Conservation (phyloP, 1,140 invertebrate species). For the Pseudomyrmex cubaensis region DNA sequence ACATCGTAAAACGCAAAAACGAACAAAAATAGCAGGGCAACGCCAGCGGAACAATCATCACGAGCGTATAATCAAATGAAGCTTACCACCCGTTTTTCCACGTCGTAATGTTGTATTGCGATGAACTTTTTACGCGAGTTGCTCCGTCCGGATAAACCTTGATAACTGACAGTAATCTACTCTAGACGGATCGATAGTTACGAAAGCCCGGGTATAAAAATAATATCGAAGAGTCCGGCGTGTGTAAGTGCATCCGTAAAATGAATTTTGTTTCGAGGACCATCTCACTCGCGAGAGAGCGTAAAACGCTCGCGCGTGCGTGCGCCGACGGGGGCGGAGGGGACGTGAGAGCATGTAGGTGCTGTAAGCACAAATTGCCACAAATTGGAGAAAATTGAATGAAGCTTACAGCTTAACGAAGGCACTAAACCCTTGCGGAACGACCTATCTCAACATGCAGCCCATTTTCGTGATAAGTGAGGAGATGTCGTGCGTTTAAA, state of each 20-base stretch:
- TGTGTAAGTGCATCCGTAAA: constrained; percentile 65
- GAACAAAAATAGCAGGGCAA: too few species aligned
- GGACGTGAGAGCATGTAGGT: constrained; percentile 75
- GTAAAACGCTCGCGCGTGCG: constrained; percentile 36
- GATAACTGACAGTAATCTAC: constrained; percentile 63
- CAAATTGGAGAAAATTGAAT: constrained; percentile 85
- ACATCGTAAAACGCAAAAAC: too few species aligned
- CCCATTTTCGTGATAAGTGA: constrained; percentile 77
- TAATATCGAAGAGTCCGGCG: constrained; percentile 66
- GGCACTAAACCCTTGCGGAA: constrained; percentile 83
- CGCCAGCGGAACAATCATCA: constrained; percentile 18
- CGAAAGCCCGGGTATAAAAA: constrained; percentile 61
- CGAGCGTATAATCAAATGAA: constrained; percentile 20
- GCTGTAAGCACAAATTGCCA: constrained; percentile 84
- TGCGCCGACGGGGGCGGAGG: constrained; percentile 51
- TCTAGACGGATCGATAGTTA: constrained; percentile 59
- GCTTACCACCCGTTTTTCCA: constrained; percentile 37
- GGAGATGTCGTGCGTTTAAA: constrained; percentile 66
- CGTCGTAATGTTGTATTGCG: constrained; percentile 47
- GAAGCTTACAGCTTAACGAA: constrained; percentile 84
- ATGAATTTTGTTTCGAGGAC: constrained; percentile 70
- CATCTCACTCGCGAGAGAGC: constrained; percentile 26
- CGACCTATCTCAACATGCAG: constrained; percentile 83
- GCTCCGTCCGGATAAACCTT: constrained; percentile 52
- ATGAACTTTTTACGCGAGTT: constrained; percentile 42